Base-by-base conservation (phyloP, 2,797 vertebrate species). In the Crocidura indochinensis region DNA sequence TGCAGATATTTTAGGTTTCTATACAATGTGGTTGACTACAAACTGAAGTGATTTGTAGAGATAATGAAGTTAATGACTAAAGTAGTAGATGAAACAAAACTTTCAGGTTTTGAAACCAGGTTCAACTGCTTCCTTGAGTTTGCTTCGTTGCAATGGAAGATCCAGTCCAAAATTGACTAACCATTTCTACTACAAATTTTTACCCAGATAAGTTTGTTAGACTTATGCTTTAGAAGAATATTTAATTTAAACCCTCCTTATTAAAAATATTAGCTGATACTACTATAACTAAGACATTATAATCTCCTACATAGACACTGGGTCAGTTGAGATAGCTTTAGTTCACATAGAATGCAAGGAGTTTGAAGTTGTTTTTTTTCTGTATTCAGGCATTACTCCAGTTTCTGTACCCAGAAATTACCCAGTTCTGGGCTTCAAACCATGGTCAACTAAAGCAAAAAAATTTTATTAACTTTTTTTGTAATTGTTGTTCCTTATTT, bases 211-310 rank as follows among this genome's bases (percentile, higher is more conserved):
- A 27, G 60, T 47, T 84, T 87, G 22, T 22, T 62, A 90, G 71
- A 38, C 29, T 38, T 67, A 73, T 75, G 31, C 77, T 12, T 81
- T 71, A 91, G 31, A 84, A 84, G 67, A 78, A 84, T 82, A 17
- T 0, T 3, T 10, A 27, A n/a, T 65, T 38, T 67, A 44, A 84
- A 53, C 10, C 1, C 71, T 72, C 53, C 19, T 80, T 92, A 83
- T 77, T 93, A 88, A 84, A 94, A 90, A 53, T 68, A 79, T 73
- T 91, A 84, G 72, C 64, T 87, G 65, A 82, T 2, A 80, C 38
- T 24, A 56, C 31, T 27, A 26, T 29, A 64, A 82, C 29, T 14
- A 91, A 78, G 22, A 19, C 38, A 51, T 74, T 44, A 56, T 56
- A 56, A 17, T 56, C 46, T 84, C 22, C 56, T 87, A 38, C 72